These are phyloP conservation scores for Saguinus imperator DNA, from an alignment of 2,113 vertebrate species.

Conservation along the genomic window DNA sequence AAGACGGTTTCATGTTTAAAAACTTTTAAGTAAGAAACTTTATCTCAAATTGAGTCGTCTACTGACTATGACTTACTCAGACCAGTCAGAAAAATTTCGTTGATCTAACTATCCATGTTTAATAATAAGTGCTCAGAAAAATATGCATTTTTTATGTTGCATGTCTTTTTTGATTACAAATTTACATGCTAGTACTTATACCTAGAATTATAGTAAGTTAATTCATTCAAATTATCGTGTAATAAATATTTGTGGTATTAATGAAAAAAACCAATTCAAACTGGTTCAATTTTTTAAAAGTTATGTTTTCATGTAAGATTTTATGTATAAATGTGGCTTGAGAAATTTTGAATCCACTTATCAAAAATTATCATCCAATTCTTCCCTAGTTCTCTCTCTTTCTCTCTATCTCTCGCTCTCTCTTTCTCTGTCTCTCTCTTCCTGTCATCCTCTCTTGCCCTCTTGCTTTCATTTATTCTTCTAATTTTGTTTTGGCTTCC, in stretches of 20 bases:
- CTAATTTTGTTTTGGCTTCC: neutral
- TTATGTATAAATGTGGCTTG: neutral
- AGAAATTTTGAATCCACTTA: neutral
- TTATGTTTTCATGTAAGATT: neutral
- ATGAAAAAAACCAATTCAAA: neutral
- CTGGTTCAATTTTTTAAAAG: neutral
- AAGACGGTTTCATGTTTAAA: neutral
- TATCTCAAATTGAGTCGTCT: neutral
- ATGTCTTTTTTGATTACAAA: slow-evolving; percentile 16
- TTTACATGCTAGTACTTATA: neutral
- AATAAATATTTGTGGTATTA: neutral
- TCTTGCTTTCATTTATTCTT: neutral
- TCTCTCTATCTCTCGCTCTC: too few species aligned
- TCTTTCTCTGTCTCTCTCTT: neutral
- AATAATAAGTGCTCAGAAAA: neutral
- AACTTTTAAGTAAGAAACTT: neutral
- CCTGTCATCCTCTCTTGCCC: neutral
- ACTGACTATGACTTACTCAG: neutral
- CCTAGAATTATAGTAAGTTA: neutral
- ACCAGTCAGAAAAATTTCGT: neutral
- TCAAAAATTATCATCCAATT: neutral
- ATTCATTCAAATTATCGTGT: neutral
- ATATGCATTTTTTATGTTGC: neutral
- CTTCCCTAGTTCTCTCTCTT: neutral
- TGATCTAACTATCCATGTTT: neutral